Percentiles rank a stretch among this genome's conserved stretches.
These are phyloP conservation scores for Gobiocypris rarus DNA, from an alignment of 2,113 vertebrate genomes.

Conservation along the genomic window DNA sequence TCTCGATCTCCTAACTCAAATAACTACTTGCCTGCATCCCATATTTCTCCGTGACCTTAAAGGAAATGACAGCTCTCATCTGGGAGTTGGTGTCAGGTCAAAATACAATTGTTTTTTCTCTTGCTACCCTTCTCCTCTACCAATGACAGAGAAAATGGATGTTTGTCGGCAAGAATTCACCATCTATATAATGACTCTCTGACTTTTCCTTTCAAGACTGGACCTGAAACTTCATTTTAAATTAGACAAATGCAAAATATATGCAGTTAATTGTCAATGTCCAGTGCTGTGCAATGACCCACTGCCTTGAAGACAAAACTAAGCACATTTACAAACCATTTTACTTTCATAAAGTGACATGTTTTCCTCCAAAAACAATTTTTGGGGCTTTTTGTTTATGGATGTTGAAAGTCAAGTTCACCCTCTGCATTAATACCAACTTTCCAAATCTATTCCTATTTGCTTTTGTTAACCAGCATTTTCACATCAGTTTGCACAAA, in stretches of 20 bases:
- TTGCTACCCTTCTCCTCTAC: constrained; percentile 46
- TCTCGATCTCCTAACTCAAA: constrained; percentile 38
- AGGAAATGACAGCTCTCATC: constrained; percentile 57
- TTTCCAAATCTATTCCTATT: not conserved
- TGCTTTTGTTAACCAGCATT: constrained; percentile 1
- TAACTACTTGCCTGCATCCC: constrained; percentile 39
- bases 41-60: constrained; percentile 58
- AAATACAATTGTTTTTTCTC: constrained; percentile 50
- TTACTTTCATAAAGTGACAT: not conserved
- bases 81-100: constrained; percentile 55
- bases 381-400: not conserved
- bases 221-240: not conserved
- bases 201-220: constrained; percentile 10
- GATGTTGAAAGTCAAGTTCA: not conserved
- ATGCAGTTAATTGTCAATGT: not conserved
- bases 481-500: not conserved
- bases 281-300: not conserved
- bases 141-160: constrained; percentile 42
- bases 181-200: constrained; percentile 40
- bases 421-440: not conserved
- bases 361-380: not conserved
- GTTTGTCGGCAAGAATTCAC: constrained; percentile 5
- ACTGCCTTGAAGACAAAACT: not conserved
- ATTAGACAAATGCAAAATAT: constrained; percentile 1
- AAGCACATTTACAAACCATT: not conserved